Evolutionary conservation across 2,113 vertebrate species (phyloP), one percentile per base, ranked within the genome.

Genomic region (Columba livia): DNA sequence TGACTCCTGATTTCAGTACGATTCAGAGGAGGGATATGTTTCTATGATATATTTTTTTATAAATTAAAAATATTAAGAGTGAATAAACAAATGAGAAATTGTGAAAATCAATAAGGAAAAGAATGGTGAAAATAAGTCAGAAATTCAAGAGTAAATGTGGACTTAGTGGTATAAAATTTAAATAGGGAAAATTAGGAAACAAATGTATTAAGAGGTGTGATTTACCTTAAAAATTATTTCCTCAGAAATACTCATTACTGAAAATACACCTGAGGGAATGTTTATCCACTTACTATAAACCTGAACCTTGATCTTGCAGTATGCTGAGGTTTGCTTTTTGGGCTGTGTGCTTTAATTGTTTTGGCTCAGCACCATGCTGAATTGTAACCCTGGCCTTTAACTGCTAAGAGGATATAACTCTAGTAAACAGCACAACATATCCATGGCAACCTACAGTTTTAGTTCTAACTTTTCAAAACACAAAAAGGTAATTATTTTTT

Each of bases 351-450:
- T 87, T 85, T 92, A 93, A 94, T 90, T 79, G 91, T 89, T 96
- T 93, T 94, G 88, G 91, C 71, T 93, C 72, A 93, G 82, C 81
- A 94, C 89, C 91, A 70, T 38, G 67, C 94, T 91, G 89, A 94
- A 94, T 93, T 90, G 74, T 62, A 91, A 42, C 62, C 66, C 50
- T 95, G 67, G 85, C 88, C 85, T 93, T 94, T 96, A 85, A 72
- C 91, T 70, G 84, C 87, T 89, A 56, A 47, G 57, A 79, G 48
- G 24, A 85, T 79, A 79, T 93, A 89, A 84, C 25, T 94, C 71
- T 8, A 85, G 86, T 94, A 96, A 96, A 95, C 85, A 96, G 82
- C 91, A 90, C 53, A 92, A 94, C 85, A 95, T 95, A 96, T 94
- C 96, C 94, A 97, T 96, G 86, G 93, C 94, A 96, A 95, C 91